Conservation (phyloP, 2,888 invertebrate species). For the Eristalis tenax region DNA sequence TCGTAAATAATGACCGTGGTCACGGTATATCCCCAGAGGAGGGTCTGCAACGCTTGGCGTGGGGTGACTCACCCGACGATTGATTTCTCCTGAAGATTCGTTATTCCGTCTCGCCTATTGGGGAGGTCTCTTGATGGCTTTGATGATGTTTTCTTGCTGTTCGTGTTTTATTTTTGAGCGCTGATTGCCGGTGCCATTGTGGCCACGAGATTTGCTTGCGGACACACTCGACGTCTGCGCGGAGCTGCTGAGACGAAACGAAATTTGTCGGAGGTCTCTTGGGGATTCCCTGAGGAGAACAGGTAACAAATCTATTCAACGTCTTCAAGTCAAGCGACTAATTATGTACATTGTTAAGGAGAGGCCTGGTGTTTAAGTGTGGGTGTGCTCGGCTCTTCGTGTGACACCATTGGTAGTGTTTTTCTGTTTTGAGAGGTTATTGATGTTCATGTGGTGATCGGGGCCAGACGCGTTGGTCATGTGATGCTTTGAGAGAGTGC, state of each 20-base stretch:
- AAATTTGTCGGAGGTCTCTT: neutral
- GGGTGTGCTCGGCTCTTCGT: neutral
- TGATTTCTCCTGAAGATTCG: neutral
- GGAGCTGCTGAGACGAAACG: neutral
- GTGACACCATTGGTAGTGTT: neutral
- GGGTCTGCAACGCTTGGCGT: neutral
- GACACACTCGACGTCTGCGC: neutral
- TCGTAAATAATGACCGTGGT: neutral
- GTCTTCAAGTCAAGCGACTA: neutral
- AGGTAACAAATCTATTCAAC: neutral
- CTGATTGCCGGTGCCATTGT: neutral
- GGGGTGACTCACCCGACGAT: neutral
- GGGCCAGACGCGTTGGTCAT: neutral
- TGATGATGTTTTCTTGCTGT: neutral
- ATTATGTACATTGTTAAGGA: neutral
- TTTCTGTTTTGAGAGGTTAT: neutral
- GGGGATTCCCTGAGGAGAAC: neutral
- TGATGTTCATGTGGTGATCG: neutral
- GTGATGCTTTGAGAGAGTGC: neutral
- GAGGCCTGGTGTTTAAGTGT: neutral
- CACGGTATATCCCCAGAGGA: neutral
- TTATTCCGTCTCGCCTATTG: neutral
- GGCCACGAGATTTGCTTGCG: neutral
- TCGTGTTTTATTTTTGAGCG: neutral
- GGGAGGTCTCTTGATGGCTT: no score